Evolutionary conservation across 2,113 vertebrate species (phyloP), one percentile per base, ranked within the genome.

Genomic region (Centrocercus urophasianus): DNA sequence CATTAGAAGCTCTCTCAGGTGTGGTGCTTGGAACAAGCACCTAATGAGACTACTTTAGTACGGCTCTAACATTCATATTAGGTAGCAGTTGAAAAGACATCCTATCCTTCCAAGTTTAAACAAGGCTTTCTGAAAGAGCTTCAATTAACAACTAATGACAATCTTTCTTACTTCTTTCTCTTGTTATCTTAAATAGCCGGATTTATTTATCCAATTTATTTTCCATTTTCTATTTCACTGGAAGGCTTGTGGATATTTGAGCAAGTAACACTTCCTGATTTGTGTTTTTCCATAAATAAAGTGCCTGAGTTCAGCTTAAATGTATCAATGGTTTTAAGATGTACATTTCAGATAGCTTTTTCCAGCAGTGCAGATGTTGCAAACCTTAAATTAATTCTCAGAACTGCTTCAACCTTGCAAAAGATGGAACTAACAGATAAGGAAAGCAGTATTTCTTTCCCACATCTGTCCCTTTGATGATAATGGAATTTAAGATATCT

Each of bases 101-200:
- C 74, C 89, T 27, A 19, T 95, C 89, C 91, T 93, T 83, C 91
- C 88, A 71, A 47, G 57, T 78, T 91, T 95, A 95, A 96, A 88
- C 71, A 91, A 91, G 69, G 20, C 82, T 93, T 88, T 78, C 69
- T 78, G 57, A 75, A 95, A 95, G 83, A 88, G 72, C 72, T 61
- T 93, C 76, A 70, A 88, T 95, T 95, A 95, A 72, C 69, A 67
- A 65, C 85, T 93, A 95, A 95, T 88, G 88, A 86, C 47, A 89
- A 42, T 42, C 59, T 83, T 95, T 83, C 63, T 87, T 65, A 1
- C 2, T 27, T 87, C 77, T 65, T 79, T 90, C 30, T 87, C 43
- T 86, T 2, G 0, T 77, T 89, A 60, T 91, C 67, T 83, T 90
- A 18, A 89, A 17, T 25, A 86, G 64, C 32, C 87, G 91, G 69